Evolutionary conservation across 2,888 invertebrate species (phyloP), one percentile per base, ranked within the genome.

Genomic region (Aporophyla nigra): DNA sequence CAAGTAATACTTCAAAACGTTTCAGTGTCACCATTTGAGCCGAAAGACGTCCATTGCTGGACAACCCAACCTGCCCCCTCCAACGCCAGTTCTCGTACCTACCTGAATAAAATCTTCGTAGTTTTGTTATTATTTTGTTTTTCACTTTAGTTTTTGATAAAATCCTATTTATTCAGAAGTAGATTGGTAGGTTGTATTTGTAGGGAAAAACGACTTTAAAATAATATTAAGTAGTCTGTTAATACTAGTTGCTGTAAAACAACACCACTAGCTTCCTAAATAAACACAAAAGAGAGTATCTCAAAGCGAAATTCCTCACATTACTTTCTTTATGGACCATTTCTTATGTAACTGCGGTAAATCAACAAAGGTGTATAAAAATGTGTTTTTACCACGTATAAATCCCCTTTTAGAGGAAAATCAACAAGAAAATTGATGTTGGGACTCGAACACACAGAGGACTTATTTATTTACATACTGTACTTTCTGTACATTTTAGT

Each of bases 361-460:
- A 80, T 43, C 58, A 72, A 83, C 79, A 80, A 83, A 67, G 51
- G 49, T 21, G 24, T 33, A 80, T 81, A 75, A 80, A 51, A 66
- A 40, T 19, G 61, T 67, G 49, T 33, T 53, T 58, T 59, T 49
- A 24, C n/a, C 58, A 65, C 78, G 58, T 56, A 27, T 53, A 56
- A 70, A 62, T 12, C 3, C 16, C 2, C 27, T 49, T 27, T 24
- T 4, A 53, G 46, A 61, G 33, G 12, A 70, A 62, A 70, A 46
- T n/a, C 53, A 63, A 53, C 53, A 54, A 10, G 61, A 81, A 67
- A 46, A 75, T 54, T 19, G 12, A 49, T 43, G 54, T 49, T 10
- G 24, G 24, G 21, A 43, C 19, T 80, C 21, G 43, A 51, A 73
- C 43, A 40, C 9, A 21, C 12, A 43, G 7, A 27, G 19, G 10